Percentiles rank a stretch among this genome's conserved stretches.
Evolutionary conservation across 2,888 invertebrate genomes (phyloP).

Genomic region (Drosophila aldrichi): DNA sequence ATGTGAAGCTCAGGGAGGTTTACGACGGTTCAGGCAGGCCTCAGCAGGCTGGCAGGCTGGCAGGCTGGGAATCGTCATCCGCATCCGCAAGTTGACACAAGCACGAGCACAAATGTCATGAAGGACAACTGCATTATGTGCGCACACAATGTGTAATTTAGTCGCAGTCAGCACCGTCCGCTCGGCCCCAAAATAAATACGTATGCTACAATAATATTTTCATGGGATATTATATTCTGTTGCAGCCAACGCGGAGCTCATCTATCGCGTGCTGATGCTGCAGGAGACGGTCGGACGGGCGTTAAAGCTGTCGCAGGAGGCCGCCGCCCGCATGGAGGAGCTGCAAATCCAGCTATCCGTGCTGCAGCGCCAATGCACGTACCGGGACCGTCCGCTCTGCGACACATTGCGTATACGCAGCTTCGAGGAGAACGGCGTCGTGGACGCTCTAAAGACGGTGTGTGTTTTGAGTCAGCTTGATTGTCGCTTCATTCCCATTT

Average conservation of each 20-base stretch:
- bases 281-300: conserved; percentile 85
- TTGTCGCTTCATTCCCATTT: conserved; percentile 26
- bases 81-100: conserved; percentile 53
- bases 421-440: conserved; percentile 87
- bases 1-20: background rate
- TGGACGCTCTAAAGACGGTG: conserved; percentile 85
- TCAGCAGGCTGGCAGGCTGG: conserved; percentile 14
- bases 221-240: conserved; percentile 43
- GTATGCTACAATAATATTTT: conserved; percentile 65
- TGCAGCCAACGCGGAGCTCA: conserved; percentile 84
- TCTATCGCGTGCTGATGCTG: conserved; percentile 84
- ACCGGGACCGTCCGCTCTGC: conserved; percentile 90
- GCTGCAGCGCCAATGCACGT: conserved; percentile 88
- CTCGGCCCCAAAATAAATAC: conserved; percentile 51
- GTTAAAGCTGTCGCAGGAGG: conserved; percentile 85
- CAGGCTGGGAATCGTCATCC: conserved; percentile 35
- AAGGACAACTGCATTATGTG: conserved; percentile 65
- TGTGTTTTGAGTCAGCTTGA: conserved; percentile 41
- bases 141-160: conserved; percentile 74
- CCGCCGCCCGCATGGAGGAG: conserved; percentile 85
- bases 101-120: conserved; percentile 35
- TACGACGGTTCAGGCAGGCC: background rate
- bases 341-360: conserved; percentile 85
- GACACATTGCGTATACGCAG: conserved; percentile 91
- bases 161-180: background rate